phyloP scores from a whole-genome alignment of 2,797 vertebrate species.

The Liparis tanakae region DNA sequence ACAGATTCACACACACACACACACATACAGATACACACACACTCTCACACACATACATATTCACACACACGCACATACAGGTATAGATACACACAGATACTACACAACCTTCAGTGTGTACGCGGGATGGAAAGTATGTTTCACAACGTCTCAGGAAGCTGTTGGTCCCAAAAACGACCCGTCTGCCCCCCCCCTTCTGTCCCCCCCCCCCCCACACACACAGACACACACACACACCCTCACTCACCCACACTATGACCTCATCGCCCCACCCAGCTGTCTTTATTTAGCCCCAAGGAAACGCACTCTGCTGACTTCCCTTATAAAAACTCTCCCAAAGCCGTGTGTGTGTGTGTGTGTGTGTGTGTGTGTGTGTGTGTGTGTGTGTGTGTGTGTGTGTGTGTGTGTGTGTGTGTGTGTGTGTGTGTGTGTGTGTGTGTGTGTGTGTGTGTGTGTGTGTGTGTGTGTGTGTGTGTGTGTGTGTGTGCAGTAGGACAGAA shows the following conservation, averaged over 20 bases:
- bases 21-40: no score
- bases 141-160: slow-evolving; percentile 34
- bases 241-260: slow-evolving; percentile 72
- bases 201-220: slow-evolving; percentile 51
- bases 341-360: slow-evolving; percentile 3
- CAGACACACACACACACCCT: slow-evolving; percentile 62
- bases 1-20: no score
- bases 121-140: not conserved
- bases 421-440: not conserved
- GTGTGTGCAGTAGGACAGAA: slow-evolving; percentile 5
- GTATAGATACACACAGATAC: no score
- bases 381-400: slow-evolving; percentile 1
- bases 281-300: slow-evolving; percentile 74
- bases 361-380: not conserved
- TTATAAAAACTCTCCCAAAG: slow-evolving; percentile 42
- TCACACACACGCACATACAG: no score
- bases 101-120: not conserved
- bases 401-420: slow-evolving; percentile 15
- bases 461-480: slow-evolving; percentile 3
- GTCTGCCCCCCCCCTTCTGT: slow-evolving; percentile 43
- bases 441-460: not conserved
- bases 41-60: no score
- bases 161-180: slow-evolving; percentile 50
- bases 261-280: slow-evolving; percentile 72
- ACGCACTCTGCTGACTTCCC: slow-evolving; percentile 49